Percentiles rank a stretch among this genome's conserved stretches.
Conservation (phyloP, 1,140 invertebrate genomes). For the Acyrthosiphon pisum region DNA sequence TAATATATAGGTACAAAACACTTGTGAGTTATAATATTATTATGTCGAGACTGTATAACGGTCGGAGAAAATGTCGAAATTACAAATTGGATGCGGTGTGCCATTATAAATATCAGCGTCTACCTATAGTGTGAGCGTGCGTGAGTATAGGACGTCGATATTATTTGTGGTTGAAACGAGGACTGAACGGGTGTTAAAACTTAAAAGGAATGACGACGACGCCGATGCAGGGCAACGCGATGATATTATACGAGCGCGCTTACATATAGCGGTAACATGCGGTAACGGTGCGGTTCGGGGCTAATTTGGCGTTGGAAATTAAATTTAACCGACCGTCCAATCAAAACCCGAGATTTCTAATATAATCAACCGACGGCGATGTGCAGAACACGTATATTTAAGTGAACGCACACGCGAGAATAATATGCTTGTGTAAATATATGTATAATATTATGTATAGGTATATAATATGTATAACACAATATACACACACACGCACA, state of each 20-base stretch:
- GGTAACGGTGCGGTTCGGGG: background rate
- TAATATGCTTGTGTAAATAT: background rate
- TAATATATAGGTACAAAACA: no score
- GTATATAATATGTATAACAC: background rate
- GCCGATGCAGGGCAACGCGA: background rate
- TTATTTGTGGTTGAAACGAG: background rate
- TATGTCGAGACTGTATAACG: no score
- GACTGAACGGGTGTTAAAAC: background rate
- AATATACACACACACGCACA: background rate
- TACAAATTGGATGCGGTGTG: background rate
- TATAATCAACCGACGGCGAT: constrained; percentile 17
- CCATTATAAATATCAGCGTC: background rate
- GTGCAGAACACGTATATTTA: background rate
- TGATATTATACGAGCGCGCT: background rate
- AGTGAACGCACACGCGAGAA: background rate
- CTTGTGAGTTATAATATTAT: no score
- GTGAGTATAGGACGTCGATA: background rate
- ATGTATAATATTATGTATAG: background rate
- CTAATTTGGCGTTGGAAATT: background rate
- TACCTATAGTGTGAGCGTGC: background rate
- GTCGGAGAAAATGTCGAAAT: background rate
- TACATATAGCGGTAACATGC: background rate
- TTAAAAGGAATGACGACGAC: background rate
- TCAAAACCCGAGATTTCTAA: constrained; percentile 40
- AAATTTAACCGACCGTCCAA: constrained; percentile 36